These are phyloP conservation scores for Pelochelys cantorii DNA, from an alignment of 2,797 vertebrate genomes.

Conservation along the genomic window DNA sequence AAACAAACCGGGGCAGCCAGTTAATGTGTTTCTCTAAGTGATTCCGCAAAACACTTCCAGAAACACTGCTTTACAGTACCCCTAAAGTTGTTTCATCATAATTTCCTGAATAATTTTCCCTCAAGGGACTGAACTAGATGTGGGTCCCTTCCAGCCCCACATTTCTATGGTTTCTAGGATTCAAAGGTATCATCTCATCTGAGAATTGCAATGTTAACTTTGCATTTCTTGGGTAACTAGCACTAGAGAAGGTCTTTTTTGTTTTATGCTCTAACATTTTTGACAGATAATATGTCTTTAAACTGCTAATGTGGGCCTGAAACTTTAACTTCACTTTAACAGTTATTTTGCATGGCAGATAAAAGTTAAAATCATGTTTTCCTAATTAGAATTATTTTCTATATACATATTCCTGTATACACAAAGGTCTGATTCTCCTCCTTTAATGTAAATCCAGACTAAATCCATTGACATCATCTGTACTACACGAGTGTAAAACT, in stretches of 20 bases:
- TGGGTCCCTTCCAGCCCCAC: background rate
- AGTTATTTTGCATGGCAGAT: conserved; percentile 15
- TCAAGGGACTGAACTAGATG: background rate
- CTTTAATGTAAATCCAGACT: background rate
- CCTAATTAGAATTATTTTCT: background rate
- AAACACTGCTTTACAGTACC: background rate
- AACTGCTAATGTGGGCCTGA: background rate
- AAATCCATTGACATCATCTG: background rate
- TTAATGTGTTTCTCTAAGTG: too few species aligned
- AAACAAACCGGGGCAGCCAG: too few species aligned
- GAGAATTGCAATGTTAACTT: background rate
- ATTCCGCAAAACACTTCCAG: too few species aligned
- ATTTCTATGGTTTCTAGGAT: background rate
- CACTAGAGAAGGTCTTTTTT: background rate
- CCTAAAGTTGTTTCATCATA: background rate
- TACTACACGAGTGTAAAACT: background rate
- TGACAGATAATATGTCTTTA: background rate
- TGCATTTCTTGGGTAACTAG: background rate
- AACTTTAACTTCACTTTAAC: background rate
- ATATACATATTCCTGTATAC: background rate
- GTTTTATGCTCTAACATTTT: background rate
- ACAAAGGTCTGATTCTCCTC: background rate
- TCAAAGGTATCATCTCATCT: background rate
- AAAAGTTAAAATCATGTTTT: background rate
- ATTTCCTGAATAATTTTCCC: background rate